Evolutionary conservation across 2,113 vertebrate species (phyloP), one percentile per base, ranked within the genome.

Genomic region (Rhombomys opimus): DNA sequence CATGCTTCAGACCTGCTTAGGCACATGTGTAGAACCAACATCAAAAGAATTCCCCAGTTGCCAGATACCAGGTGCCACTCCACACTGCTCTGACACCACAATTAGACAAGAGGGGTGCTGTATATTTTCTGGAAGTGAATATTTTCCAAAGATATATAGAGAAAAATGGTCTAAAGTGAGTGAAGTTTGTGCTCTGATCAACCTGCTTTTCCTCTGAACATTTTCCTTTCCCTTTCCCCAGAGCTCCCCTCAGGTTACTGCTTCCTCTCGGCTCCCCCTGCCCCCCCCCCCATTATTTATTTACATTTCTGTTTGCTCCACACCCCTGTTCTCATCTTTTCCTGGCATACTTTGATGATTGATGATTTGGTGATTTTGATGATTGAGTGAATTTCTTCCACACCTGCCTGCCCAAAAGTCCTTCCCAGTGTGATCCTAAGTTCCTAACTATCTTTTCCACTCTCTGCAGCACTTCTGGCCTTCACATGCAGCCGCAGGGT

Each of bases 1-100:
- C 94, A 92, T 82, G 94, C 90, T 96, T 95, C 89, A 92, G 81
- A 92, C 88, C 80, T 93, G 95, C 96, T 96, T 96, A 97, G 96
- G 88, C 94, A 59, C 7, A 7, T 22, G 11, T 96, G 61, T 97
- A 96, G 96, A 94, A 96, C 94, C 82, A 96, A 93, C 1, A 15
- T 92, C 80, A 77, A 68, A 96, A 93, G 94, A 96, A 96, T 92
- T 73, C 87, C 70, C 87, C 9, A 5, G 78, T 59, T 82, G 25
- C 85, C 87, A 91, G 87, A 91, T 50, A 89, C 86, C 32, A 96
- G 92, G 90, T 70, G 7, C 68, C 27, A 20, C 59, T 46, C 50
- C n/a, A 84, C 30, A 25, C 89, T 92, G 11, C 82, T 84, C 70
- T n/a, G 57, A 32, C 73, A 50, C 35, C 23, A 57, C 18, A 73